Conservation (phyloP, 2,113 vertebrate species). For the Aviceda subcristata region DNA sequence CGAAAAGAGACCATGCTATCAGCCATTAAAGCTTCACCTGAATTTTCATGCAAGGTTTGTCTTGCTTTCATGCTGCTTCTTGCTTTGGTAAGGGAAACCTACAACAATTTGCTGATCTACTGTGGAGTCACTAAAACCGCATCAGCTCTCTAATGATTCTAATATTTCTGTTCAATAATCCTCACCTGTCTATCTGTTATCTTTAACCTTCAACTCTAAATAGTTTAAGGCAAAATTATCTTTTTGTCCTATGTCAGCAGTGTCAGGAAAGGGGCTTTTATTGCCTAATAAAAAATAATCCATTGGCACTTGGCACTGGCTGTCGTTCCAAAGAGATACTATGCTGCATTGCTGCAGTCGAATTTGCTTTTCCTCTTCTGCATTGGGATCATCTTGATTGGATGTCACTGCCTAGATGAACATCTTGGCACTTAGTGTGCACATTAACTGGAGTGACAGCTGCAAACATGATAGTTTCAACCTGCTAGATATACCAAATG, state of each 20-base stretch:
- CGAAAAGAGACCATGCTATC: background rate
- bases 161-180: background rate
- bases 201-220: background rate
- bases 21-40: background rate
- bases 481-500: background rate
- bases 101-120: background rate
- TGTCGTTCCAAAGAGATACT: background rate
- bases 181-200: background rate
- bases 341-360: background rate
- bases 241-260: background rate
- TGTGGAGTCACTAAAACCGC: background rate
- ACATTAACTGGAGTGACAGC: background rate
- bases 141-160: background rate
- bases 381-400: background rate
- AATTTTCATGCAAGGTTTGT: background rate
- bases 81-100: background rate
- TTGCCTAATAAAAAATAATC: background rate
- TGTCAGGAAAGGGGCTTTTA: background rate
- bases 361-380: background rate
- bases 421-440: background rate
- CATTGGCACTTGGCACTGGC: background rate
- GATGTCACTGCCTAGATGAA: background rate
- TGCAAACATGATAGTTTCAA: background rate
- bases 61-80: background rate
- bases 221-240: background rate